Evolutionary conservation across 2,113 vertebrate species (phyloP).

Genomic region (Mus pahari): DNA sequence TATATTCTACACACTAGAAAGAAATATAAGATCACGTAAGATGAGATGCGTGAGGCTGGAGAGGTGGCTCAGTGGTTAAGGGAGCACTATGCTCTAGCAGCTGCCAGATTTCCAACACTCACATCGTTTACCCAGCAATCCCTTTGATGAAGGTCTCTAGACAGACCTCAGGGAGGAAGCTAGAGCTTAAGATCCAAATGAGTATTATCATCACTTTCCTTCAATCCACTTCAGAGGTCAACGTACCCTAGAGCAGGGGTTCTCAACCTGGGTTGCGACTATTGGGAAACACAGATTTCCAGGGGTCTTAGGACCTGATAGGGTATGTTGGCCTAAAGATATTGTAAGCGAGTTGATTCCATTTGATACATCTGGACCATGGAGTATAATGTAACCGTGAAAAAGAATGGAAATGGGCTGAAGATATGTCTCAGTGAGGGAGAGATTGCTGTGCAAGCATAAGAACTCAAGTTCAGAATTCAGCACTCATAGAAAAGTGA

Average conservation of each 20-base stretch:
- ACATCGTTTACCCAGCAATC: not conserved
- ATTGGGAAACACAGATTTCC: not conserved
- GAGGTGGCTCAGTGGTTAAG: not conserved
- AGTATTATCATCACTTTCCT: not conserved
- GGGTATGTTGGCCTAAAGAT: not conserved
- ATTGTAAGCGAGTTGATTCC: not conserved
- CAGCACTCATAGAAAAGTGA: not conserved
- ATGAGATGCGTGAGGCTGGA: not conserved
- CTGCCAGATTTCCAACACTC: not conserved
- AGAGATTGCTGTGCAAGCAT: not conserved
- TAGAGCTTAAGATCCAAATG: conserved; percentile 12
- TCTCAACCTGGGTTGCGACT: not conserved
- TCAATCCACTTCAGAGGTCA: not conserved
- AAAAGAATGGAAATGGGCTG: not conserved
- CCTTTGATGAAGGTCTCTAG: not conserved
- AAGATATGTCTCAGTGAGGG: not conserved
- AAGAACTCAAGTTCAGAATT: not conserved
- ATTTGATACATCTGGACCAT: not conserved
- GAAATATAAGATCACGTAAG: not conserved
- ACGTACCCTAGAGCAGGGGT: not conserved
- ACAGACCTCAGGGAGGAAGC: not conserved
- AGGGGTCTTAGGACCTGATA: not conserved
- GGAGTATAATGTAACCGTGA: not conserved
- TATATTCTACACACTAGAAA: not conserved
- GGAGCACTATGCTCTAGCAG: not conserved